Conservation (phyloP, 2,113 vertebrate genomes). For the Marmota flaviventris region DNA sequence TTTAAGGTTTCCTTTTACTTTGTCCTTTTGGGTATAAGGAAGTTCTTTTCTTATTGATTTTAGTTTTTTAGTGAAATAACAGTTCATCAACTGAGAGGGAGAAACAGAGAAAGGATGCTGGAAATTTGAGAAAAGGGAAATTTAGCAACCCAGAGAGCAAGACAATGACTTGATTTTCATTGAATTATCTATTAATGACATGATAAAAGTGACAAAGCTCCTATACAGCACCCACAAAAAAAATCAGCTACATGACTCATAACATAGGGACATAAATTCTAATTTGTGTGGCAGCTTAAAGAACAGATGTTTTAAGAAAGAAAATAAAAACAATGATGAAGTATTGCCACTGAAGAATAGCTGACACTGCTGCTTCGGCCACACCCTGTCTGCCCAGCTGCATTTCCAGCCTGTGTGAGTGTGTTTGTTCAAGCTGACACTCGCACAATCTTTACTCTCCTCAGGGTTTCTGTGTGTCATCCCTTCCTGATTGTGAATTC, state of each 20-base stretch:
- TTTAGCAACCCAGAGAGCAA: neutral
- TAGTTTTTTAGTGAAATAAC: neutral
- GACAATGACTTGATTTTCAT: neutral
- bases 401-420: neutral
- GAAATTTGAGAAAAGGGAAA: neutral
- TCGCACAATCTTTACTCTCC: neutral
- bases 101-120: neutral
- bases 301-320: conserved; percentile 17
- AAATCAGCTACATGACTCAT: neutral
- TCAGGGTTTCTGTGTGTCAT: neutral
- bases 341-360: neutral
- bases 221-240: neutral
- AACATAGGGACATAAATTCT: neutral
- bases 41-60: neutral
- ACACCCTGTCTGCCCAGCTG: neutral
- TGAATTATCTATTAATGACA: neutral
- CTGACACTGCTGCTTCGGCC: neutral
- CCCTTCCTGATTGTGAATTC: neutral
- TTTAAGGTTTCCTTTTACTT: neutral
- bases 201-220: neutral
- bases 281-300: neutral
- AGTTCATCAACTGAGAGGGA: neutral
- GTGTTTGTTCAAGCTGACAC: neutral
- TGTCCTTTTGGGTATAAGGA: neutral
- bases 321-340: neutral